Evolutionary conservation across 2,888 invertebrate species (phyloP), one percentile per base, ranked within the genome.

Genomic region (Axea sp.): DNA sequence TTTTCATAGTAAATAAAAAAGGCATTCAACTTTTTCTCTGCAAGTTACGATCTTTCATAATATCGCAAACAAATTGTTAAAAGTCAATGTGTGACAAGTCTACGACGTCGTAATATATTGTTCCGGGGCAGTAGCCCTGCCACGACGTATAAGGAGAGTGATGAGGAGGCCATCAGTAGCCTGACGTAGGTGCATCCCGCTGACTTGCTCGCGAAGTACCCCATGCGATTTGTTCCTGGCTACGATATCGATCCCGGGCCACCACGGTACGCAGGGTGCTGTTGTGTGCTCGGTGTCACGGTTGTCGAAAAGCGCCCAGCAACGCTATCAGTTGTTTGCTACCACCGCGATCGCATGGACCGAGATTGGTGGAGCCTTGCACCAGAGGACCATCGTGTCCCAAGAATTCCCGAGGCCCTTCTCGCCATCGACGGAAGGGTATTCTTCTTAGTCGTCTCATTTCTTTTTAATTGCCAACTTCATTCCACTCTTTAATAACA

Each of bases 401-500:
- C 77, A 7, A 77, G 77, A 43, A 84, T 92, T 26, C 91, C 92
- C 0, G 92, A 92, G 73, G 89, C 90, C 79, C 87, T 92, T 73
- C 89, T 91, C 1, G 89, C 92, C 31, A 78, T 88, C 55, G 91
- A 92, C 79, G 92, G 92, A 78, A 84, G 90, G 91, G 92, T 92
- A 88, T 39, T 3, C 3, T n/a, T 22, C 28, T 7, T 24, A n/a
- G n/a, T 19, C 19, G 19, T 28, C 8, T 28, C 6, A 4, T n/a
- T n/a, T n/a, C n/a, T n/a, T n/a, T n/a, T n/a, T n/a, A n/a, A n/a
- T n/a, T n/a, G n/a, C n/a, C n/a, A n/a, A n/a, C n/a, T n/a, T n/a
- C n/a, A n/a, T n/a, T n/a, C n/a, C n/a, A n/a, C n/a, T n/a, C n/a
- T n/a, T n/a, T n/a, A n/a, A n/a, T n/a, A n/a, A n/a, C n/a, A n/a